Base-by-base conservation (phyloP, 2,113 vertebrate species). In the Equus quagga region DNA sequence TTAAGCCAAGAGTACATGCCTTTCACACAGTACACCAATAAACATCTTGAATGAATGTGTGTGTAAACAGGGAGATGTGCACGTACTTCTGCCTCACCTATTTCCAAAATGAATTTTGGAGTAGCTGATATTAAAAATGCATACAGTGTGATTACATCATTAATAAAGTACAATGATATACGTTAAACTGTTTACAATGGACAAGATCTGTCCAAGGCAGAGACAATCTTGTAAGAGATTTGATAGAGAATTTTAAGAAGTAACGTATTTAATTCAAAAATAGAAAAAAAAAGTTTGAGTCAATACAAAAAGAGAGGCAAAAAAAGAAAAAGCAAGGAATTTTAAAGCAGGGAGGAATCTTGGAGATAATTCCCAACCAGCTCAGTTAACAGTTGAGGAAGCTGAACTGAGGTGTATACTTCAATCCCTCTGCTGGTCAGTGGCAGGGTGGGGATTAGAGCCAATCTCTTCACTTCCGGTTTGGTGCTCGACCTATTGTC, bases 181-280 rank as follows among this genome's bases (percentile, higher is more conserved):
- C 15, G 62, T 64, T 15, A 84, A 73, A 93, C 72, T 69, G 60
- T 26, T 78, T 73, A 83, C 23, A 69, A n/a, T 0, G 12, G 64
- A 28, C 21, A 49, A 58, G 36, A 54, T 86, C 73, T 92, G 23
- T 36, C 65, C 62, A 82, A 83, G 80, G 51, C 15, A n/a, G 85
- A 87, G 73, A 54, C 0, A 1, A 41, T 8, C 49, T 46, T 79
- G 36, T 14, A 49, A n/a, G 79, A 83, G 58, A 4, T 18, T 19
- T 76, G 96, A 92, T 0, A 17, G 54, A 41, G 64, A 96, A 93
- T 49, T 95, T 78, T 73, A 88, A 89, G 70, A 93, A 82, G 72
- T 31, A 23, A 93, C 17, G 13, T 23, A 62, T 36, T 76, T 56
- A 67, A 78, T 75, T 89, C 3, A 72, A 75, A 96, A 92, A 56